Base-by-base conservation (phyloP, 2,888 invertebrate genomes). In the Lingula anatina region DNA sequence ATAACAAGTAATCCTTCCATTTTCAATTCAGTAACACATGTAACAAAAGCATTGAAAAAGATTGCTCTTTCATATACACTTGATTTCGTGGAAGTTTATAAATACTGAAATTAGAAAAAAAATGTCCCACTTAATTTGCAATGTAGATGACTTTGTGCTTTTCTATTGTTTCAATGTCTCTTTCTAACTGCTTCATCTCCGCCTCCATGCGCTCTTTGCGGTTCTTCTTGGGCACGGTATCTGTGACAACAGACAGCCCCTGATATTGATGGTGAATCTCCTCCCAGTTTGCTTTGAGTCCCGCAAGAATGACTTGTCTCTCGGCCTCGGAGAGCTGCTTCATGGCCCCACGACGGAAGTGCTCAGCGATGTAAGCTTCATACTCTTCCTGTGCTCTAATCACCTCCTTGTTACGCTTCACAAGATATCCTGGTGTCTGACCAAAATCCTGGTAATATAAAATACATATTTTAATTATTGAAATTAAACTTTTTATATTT, bases 81-180 rank as follows among this genome's bases (percentile, higher is more conserved):
- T n/a, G n/a, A n/a, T n/a, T n/a, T n/a, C n/a, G n/a, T n/a, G n/a
- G n/a, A n/a, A n/a, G n/a, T n/a, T n/a, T n/a, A n/a, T n/a, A n/a
- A n/a, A n/a, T n/a, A n/a, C n/a, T n/a, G n/a, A n/a, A n/a, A n/a
- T n/a, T n/a, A n/a, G n/a, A n/a, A n/a, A n/a, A 35, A n/a, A 35
- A 15, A n/a, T n/a, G n/a, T 23, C 24, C 44, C 18, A 15, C 9
- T 60, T 60, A 73, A 47, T 72, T 67, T n/a, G 71, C 65, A 44
- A 77, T 67, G 51, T 76, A 77, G 53, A 77, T 73, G 21, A 68
- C 52, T 49, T 50, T 86, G 79, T 92, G 89, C 42, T 83, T 83
- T 73, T 93, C 90, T 3, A 93, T 79, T 46, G 88, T 68, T 53
- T 86, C 84, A 62, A 93, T 91, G 68, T 93, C 91, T 71, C 87